phyloP scores from a whole-genome alignment of 2,797 vertebrate species.

The Aselliscus stoliczkanus region DNA sequence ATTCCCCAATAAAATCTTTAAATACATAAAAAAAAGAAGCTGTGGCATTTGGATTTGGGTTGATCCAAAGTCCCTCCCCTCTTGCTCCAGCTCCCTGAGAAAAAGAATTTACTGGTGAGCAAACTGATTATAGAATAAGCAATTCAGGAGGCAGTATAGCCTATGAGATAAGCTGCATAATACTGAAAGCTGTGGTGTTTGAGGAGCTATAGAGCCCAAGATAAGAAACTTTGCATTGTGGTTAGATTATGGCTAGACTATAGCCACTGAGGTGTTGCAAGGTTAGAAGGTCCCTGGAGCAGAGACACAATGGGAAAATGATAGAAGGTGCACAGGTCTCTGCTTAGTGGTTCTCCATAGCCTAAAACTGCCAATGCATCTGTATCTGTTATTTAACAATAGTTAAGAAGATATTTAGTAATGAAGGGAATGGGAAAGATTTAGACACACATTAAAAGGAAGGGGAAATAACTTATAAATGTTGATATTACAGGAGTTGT shows the following conservation, averaged over 20 bases:
- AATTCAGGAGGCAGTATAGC: neutral
- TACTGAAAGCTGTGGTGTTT: neutral
- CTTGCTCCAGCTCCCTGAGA: neutral
- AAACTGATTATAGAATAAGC: neutral
- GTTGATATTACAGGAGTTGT: neutral
- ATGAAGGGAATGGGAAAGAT: neutral
- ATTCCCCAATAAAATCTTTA: too few relatives aligned
- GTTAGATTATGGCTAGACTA: neutral
- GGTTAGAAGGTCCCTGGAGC: neutral
- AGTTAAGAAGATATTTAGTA: neutral
- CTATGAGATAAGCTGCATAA: neutral
- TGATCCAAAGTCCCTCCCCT: neutral
- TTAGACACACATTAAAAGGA: neutral
- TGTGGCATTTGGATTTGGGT: neutral
- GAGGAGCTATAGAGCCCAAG: neutral
- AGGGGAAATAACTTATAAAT: neutral
- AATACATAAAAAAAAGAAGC: constrained; percentile 22
- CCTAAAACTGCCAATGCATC: neutral
- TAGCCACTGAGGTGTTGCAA: neutral
- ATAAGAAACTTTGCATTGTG: neutral
- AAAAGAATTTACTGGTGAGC: neutral
- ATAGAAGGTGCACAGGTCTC: neutral
- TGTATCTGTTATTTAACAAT: neutral
- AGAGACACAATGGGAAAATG: neutral
- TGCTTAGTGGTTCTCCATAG: neutral